phyloP scores from a whole-genome alignment of 2,888 invertebrate species.

The Trissolcus japonicus region DNA sequence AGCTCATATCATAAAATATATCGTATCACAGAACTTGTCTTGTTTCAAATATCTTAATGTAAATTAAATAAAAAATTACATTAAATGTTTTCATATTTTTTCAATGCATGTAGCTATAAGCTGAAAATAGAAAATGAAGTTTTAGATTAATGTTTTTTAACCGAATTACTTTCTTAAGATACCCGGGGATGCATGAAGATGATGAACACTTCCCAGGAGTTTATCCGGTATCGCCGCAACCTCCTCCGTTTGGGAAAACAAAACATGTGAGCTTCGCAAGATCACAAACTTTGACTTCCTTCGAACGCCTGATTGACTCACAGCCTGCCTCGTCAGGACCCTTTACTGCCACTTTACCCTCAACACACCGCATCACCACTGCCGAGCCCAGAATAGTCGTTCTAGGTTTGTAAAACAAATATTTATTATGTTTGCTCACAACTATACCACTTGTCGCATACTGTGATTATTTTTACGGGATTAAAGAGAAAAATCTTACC shows the following conservation, averaged over 20 bases:
- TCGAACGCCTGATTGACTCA: constrained; percentile 78
- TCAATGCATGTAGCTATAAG: no score
- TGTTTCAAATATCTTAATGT: no score
- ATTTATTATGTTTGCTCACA: not conserved
- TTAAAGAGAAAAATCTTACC: no score
- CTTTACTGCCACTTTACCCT: constrained; percentile 62
- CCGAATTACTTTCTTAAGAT: constrained; percentile 68
- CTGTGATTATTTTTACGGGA: no score
- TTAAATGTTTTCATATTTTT: no score
- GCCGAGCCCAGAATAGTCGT: constrained; percentile 74
- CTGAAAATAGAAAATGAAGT: no score
- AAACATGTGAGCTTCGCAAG: constrained; percentile 94
- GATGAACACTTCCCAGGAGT: constrained; percentile 79
- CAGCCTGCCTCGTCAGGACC: constrained; percentile 71
- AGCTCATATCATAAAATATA: no score
- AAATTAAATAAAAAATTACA: no score
- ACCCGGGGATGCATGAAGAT: constrained; percentile 88
- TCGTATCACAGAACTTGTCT: no score
- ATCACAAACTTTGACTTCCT: constrained; percentile 90
- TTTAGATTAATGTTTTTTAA: not conserved
- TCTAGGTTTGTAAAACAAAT: constrained; percentile 71
- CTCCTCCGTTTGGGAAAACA: constrained; percentile 82
- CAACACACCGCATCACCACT: constrained; percentile 66
- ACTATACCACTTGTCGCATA: not conserved
- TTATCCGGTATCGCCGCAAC: constrained; percentile 63